These are phyloP conservation scores for Rapana venosa DNA, from an alignment of 2,888 invertebrate genomes.

Conservation along the genomic window DNA sequence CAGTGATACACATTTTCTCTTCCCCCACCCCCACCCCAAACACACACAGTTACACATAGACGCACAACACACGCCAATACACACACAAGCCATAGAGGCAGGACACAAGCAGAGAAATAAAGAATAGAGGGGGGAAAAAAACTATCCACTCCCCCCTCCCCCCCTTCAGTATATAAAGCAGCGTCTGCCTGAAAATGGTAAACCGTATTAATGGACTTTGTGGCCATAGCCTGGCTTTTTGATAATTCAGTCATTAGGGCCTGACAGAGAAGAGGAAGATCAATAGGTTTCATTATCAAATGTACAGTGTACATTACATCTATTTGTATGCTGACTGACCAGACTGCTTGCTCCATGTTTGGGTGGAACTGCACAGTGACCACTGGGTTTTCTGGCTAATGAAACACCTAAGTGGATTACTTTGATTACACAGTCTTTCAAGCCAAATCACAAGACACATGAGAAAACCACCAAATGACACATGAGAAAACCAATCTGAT, in stretches of 20 bases:
- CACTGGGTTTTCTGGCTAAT: background rate
- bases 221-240: too few relatives aligned
- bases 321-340: background rate
- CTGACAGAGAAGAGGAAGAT: background rate
- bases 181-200: too few relatives aligned
- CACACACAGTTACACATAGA: background rate
- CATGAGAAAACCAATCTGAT: too few relatives aligned
- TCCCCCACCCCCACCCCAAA: background rate
- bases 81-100: too few relatives aligned
- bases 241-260: background rate
- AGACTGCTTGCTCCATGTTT: background rate
- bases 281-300: slow-evolving; percentile 16
- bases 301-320: background rate
- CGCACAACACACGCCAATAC: too few relatives aligned
- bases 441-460: background rate
- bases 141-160: too few relatives aligned
- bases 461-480: background rate
- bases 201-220: too few relatives aligned
- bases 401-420: background rate
- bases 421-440: background rate
- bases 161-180: too few relatives aligned
- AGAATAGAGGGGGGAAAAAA: too few relatives aligned
- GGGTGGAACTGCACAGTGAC: background rate
- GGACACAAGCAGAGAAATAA: too few relatives aligned
- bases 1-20: too few relatives aligned